phyloP scores from a whole-genome alignment of 2,888 invertebrate species.

The Frankliniella fusca region DNA sequence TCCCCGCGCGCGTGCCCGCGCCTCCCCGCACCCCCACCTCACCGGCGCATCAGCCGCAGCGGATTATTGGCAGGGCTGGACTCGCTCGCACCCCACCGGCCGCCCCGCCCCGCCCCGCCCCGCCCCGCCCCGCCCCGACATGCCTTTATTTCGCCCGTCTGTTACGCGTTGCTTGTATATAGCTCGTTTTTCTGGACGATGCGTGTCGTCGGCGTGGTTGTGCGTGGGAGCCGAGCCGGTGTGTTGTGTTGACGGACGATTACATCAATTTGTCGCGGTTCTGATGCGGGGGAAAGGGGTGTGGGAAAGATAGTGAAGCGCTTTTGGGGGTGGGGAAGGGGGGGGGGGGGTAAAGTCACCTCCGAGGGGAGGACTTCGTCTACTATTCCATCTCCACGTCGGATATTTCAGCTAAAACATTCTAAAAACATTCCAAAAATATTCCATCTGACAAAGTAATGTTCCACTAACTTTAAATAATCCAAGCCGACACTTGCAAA shows the following conservation, averaged over 20 bases:
- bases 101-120: not conserved
- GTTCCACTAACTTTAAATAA: no score
- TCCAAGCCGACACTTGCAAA: no score
- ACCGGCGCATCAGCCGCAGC: not conserved
- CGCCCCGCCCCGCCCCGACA: not conserved
- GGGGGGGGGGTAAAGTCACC: no score
- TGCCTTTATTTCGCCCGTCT: not conserved
- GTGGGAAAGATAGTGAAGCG: no score
- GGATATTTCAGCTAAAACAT: no score
- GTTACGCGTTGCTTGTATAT: not conserved
- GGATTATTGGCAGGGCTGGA: not conserved
- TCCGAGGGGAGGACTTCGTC: no score
- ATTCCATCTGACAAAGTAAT: no score
- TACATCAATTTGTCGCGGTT: no score
- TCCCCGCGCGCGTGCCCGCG: not conserved
- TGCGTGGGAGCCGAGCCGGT: not conserved
- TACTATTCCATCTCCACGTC: no score
- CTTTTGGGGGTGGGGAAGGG: no score
- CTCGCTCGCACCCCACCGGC: not conserved
- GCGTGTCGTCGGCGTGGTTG: not conserved
- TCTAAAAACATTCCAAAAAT: no score
- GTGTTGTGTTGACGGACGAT: not conserved
- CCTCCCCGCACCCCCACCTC: not conserved
- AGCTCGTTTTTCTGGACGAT: not conserved
- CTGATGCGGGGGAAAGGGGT: no score